Conservation (phyloP, 2,113 vertebrate species). For the Gobius niger region DNA sequence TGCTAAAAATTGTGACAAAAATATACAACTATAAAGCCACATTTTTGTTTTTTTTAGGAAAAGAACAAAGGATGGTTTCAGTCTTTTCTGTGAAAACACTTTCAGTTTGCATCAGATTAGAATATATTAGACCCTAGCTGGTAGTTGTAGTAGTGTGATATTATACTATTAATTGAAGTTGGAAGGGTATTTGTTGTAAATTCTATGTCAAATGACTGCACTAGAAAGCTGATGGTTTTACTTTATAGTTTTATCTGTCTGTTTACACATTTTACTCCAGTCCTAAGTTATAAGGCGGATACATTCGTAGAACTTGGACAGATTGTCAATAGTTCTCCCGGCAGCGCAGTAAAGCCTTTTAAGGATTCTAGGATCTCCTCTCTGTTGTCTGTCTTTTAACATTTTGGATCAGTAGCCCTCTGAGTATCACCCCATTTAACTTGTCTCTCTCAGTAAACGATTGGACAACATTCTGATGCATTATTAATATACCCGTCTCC, state of each 20-base stretch:
- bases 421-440: constrained; percentile 39
- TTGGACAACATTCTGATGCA: constrained; percentile 62
- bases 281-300: not conserved
- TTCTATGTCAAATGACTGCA: not conserved
- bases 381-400: constrained; percentile 16
- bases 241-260: too few species aligned
- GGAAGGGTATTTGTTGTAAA: not conserved
- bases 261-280: not conserved
- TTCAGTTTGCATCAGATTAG: not conserved
- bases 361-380: constrained; percentile 5
- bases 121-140: too few species aligned
- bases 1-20: constrained; percentile 3
- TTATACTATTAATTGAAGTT: not conserved
- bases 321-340: constrained; percentile 40
- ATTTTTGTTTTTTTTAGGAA: constrained; percentile 4
- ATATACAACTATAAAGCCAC: not conserved
- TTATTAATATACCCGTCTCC: constrained; percentile 58
- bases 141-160: not conserved
- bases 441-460: constrained; percentile 50
- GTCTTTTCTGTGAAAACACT: not conserved
- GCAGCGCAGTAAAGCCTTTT: constrained; percentile 29
- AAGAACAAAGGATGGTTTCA: not conserved
- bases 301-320: constrained; percentile 14
- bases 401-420: constrained; percentile 19
- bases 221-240: too few species aligned